phyloP scores from a whole-genome alignment of 92 coral and sea anemone species.

The Plumapathes pennacea region DNA sequence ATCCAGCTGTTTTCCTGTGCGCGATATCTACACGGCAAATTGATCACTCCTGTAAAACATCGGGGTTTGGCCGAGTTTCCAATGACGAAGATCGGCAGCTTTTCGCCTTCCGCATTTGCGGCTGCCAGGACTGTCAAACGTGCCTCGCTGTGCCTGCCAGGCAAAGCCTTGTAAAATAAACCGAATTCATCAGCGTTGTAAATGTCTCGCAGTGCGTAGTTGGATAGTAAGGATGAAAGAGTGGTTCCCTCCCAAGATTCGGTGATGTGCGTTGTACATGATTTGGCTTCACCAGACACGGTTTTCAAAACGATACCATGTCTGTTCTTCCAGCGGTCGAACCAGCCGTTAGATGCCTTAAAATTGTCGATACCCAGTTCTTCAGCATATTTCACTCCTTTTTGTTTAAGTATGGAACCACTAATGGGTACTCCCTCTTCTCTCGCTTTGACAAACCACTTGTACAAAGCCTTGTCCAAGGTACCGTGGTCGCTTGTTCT shows the following conservation, averaged over 20 bases:
- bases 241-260: conserved; percentile 48
- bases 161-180: conserved; percentile 54
- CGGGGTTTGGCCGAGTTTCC: conserved; percentile 39
- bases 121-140: conserved; percentile 57
- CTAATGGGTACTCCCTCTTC: conserved; percentile 51
- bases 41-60: conserved; percentile 31
- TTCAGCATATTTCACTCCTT: conserved; percentile 44
- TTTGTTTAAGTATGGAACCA: conserved; percentile 56
- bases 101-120: conserved; percentile 57
- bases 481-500: conserved; percentile 28
- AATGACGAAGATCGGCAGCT: conserved; percentile 51
- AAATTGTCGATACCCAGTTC: conserved; percentile 43
- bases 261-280: conserved; percentile 39
- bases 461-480: conserved; percentile 44
- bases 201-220: conserved; percentile 54
- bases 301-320: conserved; percentile 51
- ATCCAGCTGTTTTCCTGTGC: conserved; percentile 50
- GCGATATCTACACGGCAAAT: conserved; percentile 53
- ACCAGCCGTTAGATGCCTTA: conserved; percentile 47
- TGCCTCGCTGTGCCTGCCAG: conserved; percentile 50
- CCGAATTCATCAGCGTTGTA: conserved; percentile 61
- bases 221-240: conserved; percentile 45
- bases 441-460: conserved; percentile 51
- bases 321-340: conserved; percentile 35
- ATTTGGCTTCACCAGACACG: conserved; percentile 51